Conservation (phyloP, 2,888 invertebrate genomes). For the Ophion costatus region DNA sequence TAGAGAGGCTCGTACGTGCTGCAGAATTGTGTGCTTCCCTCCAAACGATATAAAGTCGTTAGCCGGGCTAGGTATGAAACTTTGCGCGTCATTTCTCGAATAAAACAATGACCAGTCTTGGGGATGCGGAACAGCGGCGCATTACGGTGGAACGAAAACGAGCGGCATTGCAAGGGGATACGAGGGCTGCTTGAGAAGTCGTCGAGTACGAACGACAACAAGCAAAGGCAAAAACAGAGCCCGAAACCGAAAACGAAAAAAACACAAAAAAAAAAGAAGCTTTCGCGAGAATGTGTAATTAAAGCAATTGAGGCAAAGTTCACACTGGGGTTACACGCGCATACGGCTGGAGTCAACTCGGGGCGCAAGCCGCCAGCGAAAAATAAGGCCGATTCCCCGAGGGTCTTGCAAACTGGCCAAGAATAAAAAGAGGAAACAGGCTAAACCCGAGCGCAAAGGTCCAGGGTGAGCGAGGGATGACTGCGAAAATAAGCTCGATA, state of each 20-base stretch:
- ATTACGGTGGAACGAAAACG: constrained; percentile 60
- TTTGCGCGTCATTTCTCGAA: constrained; percentile 61
- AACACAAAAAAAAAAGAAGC: constrained; percentile 62
- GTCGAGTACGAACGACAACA: constrained; percentile 51
- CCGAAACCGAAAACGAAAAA: constrained; percentile 53
- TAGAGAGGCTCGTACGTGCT: constrained; percentile 35
- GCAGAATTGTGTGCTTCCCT: constrained; percentile 10
- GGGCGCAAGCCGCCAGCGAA: constrained; percentile 50
- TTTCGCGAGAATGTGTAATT: constrained; percentile 72
- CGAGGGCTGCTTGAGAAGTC: constrained; percentile 55
- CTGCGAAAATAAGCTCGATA: constrained; percentile 57
- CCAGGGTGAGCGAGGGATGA: constrained; percentile 38
- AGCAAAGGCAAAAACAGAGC: constrained; percentile 33
- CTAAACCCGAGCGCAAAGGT: constrained; percentile 43
- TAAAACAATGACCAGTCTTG: constrained; percentile 62
- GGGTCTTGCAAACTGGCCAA: constrained; percentile 66
- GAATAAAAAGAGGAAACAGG: constrained; percentile 42
- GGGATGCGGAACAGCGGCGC: constrained; percentile 28
- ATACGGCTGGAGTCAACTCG: constrained; percentile 40
- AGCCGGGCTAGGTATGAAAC: constrained; percentile 40
- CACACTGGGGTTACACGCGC: constrained; percentile 65
- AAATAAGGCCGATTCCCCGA: constrained; percentile 63
- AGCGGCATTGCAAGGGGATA: constrained; percentile 56
- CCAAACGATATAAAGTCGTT: constrained; percentile 63
- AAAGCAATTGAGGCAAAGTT: constrained; percentile 74